Evolutionary conservation across 1,140 invertebrate genomes (phyloP), one percentile per base, ranked within the genome.

Genomic region (Tribolium madens): DNA sequence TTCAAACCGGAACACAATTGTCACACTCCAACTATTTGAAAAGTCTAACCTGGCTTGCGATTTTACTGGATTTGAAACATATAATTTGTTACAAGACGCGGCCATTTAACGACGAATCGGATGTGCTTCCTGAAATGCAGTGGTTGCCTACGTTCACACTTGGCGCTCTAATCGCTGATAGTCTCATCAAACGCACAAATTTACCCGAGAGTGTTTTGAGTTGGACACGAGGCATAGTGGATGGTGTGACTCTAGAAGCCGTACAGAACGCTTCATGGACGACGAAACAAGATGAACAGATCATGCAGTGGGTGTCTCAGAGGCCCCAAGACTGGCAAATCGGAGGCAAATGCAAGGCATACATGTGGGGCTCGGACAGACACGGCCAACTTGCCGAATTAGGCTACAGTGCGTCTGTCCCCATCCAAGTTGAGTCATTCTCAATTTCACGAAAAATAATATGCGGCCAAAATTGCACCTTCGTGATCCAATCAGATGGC

Each of bases 381-480:
- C 89, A 92, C 84, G 91, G 91, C 2, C 91, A 92, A 83, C 83
- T 92, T 21, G 90, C 87, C 68, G 91, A 92, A 83, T 86, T 88
- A 33, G 89, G 89, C 82, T 84, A 87, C 57, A 86, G 85, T 71
- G 77, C 83, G 3, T 83, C 84, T 3, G 78, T 81, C 3, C 89
- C 89, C 1, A 78, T 83, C 14, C 57, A 86, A 17, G 85, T 86
- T 5, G 87, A 88, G 73, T 87, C 87, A 3, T 89, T 90, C 80
- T 85, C 86, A 6, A 84, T 84, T 26, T 87, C 88, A 10, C 87
- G 89, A 33, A 88, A 91, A 86, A 89, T 92, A 26, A 85, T 92
- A 33, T 92, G 91, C 76, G 91, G 91, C 1, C 91, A 92, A 82
- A 91, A 91, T 79, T 92, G 91, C 79, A 91, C 91, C 1, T 92